These are phyloP conservation scores for Lasioglossum pauxillum DNA, from an alignment of 2,888 invertebrate species.

Conservation along the genomic window DNA sequence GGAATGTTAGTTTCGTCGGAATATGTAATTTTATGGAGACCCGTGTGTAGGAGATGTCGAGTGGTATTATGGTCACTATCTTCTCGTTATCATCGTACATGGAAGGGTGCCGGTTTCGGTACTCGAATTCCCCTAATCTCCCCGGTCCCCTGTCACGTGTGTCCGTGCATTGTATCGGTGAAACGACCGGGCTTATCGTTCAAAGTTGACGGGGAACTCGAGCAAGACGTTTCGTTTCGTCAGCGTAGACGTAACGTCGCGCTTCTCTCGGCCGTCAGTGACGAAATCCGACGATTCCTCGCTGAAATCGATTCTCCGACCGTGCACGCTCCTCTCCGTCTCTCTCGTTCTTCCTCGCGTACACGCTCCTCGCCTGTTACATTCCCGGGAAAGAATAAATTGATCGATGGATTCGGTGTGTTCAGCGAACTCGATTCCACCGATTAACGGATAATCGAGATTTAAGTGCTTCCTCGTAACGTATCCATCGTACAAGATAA, in stretches of 20 bases:
- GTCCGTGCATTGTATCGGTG: background rate
- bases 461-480: slow-evolving; percentile 15
- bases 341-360: background rate
- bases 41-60: background rate
- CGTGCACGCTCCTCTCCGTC: background rate
- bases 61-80: background rate
- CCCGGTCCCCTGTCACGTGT: slow-evolving; percentile 17
- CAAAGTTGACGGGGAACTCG: background rate
- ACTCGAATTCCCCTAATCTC: slow-evolving; percentile 40
- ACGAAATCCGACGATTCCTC: background rate
- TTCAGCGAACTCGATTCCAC: background rate
- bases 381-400: background rate
- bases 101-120: slow-evolving; percentile 5
- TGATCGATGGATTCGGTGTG: slow-evolving; percentile 6
- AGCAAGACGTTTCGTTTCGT: background rate
- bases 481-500: background rate
- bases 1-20: background rate
- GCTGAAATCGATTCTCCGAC: slow-evolving; percentile 8
- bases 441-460: slow-evolving; percentile 13
- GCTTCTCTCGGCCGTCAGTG: background rate
- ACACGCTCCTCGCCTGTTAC: background rate
- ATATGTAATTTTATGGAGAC: background rate
- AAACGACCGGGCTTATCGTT: slow-evolving; percentile 12
- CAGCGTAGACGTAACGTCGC: background rate
- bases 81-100: slow-evolving; percentile 19